Evolutionary conservation across 2,797 vertebrate genomes (phyloP).

Genomic region (Gallinago solitaria): DNA sequence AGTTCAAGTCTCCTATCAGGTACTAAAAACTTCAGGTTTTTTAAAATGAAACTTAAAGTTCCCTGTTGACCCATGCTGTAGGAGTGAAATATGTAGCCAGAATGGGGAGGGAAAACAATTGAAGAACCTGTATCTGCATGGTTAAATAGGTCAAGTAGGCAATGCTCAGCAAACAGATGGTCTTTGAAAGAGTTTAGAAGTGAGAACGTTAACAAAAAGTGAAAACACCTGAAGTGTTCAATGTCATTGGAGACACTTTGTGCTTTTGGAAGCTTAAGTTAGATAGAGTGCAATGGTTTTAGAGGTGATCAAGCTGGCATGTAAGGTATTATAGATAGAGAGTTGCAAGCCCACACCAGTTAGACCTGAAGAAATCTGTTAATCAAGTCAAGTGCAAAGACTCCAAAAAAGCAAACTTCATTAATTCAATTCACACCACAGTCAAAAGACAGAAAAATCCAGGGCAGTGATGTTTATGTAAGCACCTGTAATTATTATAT

Average conservation of each 20-base stretch:
- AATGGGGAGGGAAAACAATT: neutral
- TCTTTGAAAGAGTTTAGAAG: neutral
- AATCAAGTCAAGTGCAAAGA: neutral
- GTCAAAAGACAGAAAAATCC: neutral
- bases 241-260: neutral
- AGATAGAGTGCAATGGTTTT: neutral
- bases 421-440: neutral
- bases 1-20: slow-evolving; percentile 48
- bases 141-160: accelerated
- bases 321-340: neutral
- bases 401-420: neutral
- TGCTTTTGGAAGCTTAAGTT: neutral
- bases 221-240: neutral
- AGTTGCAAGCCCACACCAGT: neutral
- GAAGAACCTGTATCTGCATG: neutral
- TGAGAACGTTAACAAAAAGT: neutral
- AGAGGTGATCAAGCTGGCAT: neutral
- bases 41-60: neutral
- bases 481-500: neutral
- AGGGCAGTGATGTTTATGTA: neutral
- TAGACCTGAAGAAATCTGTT: neutral
- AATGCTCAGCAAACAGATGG: neutral
- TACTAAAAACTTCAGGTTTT: neutral
- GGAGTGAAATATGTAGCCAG: neutral
- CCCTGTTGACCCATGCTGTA: neutral